Conservation (phyloP, 2,888 invertebrate species). For the Dasypolia templi region DNA sequence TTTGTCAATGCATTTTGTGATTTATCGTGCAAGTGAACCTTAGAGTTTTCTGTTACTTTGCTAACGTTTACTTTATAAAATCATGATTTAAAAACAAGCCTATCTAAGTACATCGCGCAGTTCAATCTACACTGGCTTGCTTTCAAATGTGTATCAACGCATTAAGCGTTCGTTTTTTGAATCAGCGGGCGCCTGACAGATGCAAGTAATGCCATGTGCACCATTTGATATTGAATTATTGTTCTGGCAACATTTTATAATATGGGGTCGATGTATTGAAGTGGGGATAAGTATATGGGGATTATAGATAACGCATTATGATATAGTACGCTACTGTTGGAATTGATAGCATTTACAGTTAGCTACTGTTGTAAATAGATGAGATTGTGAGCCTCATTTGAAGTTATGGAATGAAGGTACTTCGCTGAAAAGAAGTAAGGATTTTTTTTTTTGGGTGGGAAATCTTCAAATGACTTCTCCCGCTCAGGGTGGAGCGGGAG, state of each 20-base stretch:
- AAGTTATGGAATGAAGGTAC: neutral
- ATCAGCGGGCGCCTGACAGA: conserved; percentile 87
- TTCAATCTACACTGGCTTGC: conserved; percentile 59
- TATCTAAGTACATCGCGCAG: conserved; percentile 18
- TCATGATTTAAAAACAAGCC: neutral
- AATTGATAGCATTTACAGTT: no score
- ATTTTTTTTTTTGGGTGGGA: no score
- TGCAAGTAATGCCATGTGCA: conserved; percentile 88
- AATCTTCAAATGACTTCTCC: no score
- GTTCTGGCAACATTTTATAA: conserved; percentile 72
- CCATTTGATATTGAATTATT: conserved; percentile 73
- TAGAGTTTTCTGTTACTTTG: neutral
- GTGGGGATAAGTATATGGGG: conserved; percentile 47
- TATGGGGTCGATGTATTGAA: conserved; percentile 57
- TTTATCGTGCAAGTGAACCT: neutral
- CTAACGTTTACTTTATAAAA: neutral
- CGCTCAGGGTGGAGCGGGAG: no score
- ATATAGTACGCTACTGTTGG: conserved; percentile 2
- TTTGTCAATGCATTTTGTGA: neutral
- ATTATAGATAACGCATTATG: conserved; percentile 32
- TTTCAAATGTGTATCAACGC: conserved; percentile 83
- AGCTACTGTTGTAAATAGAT: no score
- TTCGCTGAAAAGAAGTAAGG: neutral
- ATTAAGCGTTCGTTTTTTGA: conserved; percentile 84
- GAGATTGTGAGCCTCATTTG: neutral